Base-by-base conservation (phyloP, 1,140 invertebrate genomes). In the Leptonema lineaticorne region DNA sequence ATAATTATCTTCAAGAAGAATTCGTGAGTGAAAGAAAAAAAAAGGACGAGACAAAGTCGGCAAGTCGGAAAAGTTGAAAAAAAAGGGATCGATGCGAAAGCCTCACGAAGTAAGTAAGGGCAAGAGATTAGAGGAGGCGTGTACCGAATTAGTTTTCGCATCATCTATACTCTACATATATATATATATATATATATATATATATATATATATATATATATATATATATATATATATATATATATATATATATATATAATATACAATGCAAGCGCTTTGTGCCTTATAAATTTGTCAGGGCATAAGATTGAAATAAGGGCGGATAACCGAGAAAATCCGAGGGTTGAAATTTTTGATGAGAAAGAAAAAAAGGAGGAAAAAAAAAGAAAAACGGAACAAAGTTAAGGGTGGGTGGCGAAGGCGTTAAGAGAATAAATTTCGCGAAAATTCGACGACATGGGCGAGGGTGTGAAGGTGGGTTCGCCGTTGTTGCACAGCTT, bases 161-260 rank as follows among this genome's bases (percentile, higher is more conserved):
- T 3, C 9, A 11, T 41, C 11, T 41, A 41, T 16, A 9, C 11
- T 14, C 30, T 33, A 33, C 37, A 53, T 53, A 53, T 53, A 53
- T 37, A 58, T 58, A 58, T 30, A 28, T 50, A 20, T 50, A 50
- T 50, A 50, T 50, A 50, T 50, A 50, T 50, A 50, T 50, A n/a
- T n/a, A n/a, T n/a, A n/a, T n/a, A n/a, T n/a, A n/a, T n/a, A n/a
- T n/a, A n/a, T n/a, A n/a, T n/a, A n/a, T n/a, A n/a, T n/a, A n/a
- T n/a, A n/a, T n/a, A n/a, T n/a, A n/a, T n/a, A n/a, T n/a, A n/a
- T n/a, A n/a, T n/a, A n/a, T n/a, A n/a, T n/a, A n/a, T n/a, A n/a
- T n/a, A n/a, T n/a, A n/a, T n/a, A n/a, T n/a, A n/a, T n/a, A n/a
- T n/a, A n/a, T n/a, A n/a, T n/a, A n/a, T n/a, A n/a, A n/a, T n/a